Evolutionary conservation across 2,797 vertebrate genomes (phyloP).

Genomic region (Myotis pilosus): DNA sequence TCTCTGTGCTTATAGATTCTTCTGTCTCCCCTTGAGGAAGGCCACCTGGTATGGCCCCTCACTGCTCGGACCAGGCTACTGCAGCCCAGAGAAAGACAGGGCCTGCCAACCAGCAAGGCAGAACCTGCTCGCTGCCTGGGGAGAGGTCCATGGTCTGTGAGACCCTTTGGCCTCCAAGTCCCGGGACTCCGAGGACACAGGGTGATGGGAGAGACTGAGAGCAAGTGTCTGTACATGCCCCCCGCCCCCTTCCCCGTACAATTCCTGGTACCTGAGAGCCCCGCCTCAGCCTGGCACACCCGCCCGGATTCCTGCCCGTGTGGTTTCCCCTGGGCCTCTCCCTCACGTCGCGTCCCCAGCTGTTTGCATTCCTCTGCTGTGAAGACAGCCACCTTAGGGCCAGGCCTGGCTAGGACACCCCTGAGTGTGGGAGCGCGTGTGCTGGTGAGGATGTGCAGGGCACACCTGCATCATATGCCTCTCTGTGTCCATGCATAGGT

Average conservation of each 20-base stretch:
- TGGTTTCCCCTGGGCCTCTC: slow-evolving; percentile 73
- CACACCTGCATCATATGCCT: slow-evolving; percentile 40
- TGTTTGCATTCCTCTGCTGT: slow-evolving; percentile 72
- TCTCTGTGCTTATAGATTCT: neutral
- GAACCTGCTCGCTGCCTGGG: neutral
- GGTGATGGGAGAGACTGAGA: slow-evolving; percentile 30
- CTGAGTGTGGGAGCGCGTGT: neutral
- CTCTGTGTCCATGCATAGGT: slow-evolving; percentile 35
- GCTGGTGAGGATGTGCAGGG: slow-evolving; percentile 33
- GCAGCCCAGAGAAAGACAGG: neutral
- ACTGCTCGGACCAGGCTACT: neutral
- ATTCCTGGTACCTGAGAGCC: slow-evolving; percentile 61
- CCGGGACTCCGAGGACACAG: neutral
- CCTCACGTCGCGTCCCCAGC: slow-evolving; percentile 71
- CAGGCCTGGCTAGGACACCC: slow-evolving; percentile 32
- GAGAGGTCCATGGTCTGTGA: neutral
- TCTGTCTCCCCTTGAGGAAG: neutral
- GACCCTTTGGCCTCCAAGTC: slow-evolving; percentile 2
- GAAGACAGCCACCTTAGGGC: slow-evolving; percentile 65
- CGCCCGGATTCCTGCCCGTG: slow-evolving; percentile 63
- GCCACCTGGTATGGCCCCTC: neutral
- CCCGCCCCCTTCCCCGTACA: neutral
- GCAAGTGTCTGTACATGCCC: slow-evolving; percentile 22
- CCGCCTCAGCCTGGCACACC: slow-evolving; percentile 63
- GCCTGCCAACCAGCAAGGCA: too few relatives aligned